Evolutionary conservation across 2,113 vertebrate species (phyloP), one percentile per base, ranked within the genome.

Genomic region (Benitochromis conjunctus): DNA sequence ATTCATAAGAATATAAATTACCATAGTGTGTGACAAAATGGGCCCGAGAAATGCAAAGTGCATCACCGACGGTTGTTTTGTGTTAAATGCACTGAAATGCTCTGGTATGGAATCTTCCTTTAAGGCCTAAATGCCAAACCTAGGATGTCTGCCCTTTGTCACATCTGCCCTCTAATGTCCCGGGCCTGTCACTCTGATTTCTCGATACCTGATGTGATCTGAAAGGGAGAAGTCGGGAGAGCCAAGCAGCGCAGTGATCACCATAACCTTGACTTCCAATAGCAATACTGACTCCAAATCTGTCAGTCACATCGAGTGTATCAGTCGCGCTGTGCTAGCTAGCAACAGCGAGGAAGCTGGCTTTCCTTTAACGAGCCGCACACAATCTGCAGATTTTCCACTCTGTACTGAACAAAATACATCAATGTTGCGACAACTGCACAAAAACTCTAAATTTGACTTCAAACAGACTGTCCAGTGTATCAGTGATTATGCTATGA

Each of bases 401-500:
- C 79, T 80, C 18, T 36, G 54, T 31, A 11, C 18, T 34, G 26
- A 31, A 53, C 26, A 76, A 91, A 81, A 85, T 43, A 89, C 43
- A 84, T 80, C 79, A 85, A 81, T 88, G 81, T 57, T 86, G 82
- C 56, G 48, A 77, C 71, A 74, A 77, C 83, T 71, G 26, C 36
- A 62, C 62, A 78, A 48, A 31, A 16, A 21, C 82, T 64, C 48
- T 77, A 87, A 82, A 88, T 83, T 38, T 34, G 53, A 60, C 77
- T 85, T 81, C 66, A 58, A 82, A 81, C 7, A 82, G 74, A 84
- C 74, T 62, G 41, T 24, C 4, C 34, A 43, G 18, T 58, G 81
- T 60, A 80, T 84, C 16, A 60, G 81, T 88, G 83, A 43, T 84
- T 77, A 54, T 79, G 80, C 80, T 81, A 80, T 89, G 88, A 86